Base-by-base conservation (phyloP, 2,888 invertebrate genomes). In the Ephialtes manifestator region DNA sequence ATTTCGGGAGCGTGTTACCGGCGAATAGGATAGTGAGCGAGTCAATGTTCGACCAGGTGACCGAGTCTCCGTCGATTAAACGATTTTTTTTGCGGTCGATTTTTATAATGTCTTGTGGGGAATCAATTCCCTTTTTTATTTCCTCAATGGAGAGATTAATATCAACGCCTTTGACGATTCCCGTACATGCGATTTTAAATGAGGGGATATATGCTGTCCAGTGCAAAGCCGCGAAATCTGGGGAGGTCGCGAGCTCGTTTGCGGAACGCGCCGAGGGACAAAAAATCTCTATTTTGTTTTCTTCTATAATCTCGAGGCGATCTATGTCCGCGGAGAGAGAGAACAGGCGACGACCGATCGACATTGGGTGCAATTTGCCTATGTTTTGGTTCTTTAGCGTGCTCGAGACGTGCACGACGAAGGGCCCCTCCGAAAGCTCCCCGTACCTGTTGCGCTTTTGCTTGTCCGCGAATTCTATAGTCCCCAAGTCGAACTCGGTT, bases 171-270 rank as follows among this genome's bases (percentile, higher is more conserved):
- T 28, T 31, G 13, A 70, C 48, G 5, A 70, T 48, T 10, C 28
- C 48, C 1, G 48, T 70, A 2, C 51, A 11, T 5, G 31, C 10
- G 11, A 70, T 13, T 70, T 51, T 70, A 51, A 70, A 70, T 15
- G 51, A 51, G 31, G 70, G 51, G 28, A 70, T 70, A 31, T n/a
- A 70, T 0, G 70, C 51, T 13, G 51, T 51, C 70, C 51, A 70
- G 11, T 70, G 18, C 4, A 67, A 35, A 20, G 39, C 43, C 8
- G 65, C 13, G 43, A 67, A 39, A 5, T 35, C 43, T 10, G 39
- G 1, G 20, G 18, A 18, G 11, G 39, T 67, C 20, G 18, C 65
- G 1, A 67, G 20, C 65, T 43, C 43, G 24, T 67, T 67, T 39
- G 65, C 65, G 39, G 10, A 35, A 11, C 20, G 13, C 8, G 65